Evolutionary conservation across 2,113 vertebrate genomes (phyloP).

Genomic region (Hiodon tergisus): DNA sequence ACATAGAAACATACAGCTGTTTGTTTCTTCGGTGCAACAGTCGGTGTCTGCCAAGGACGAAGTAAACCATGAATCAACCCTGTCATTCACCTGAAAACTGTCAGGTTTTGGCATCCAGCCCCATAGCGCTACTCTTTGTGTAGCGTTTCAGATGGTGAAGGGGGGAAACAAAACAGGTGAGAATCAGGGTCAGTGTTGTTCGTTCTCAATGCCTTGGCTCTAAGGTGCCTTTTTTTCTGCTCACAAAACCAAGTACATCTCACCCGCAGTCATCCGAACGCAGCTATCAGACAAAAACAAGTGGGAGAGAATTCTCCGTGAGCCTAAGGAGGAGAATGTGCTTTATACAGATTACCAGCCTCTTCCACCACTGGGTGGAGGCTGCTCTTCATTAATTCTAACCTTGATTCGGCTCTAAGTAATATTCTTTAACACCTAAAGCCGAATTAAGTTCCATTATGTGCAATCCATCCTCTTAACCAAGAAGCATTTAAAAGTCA

Average conservation of each 20-base stretch:
- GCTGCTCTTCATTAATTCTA: conserved; percentile 56
- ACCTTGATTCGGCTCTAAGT: conserved; percentile 62
- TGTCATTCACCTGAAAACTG: no score
- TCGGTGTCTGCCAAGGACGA: no score
- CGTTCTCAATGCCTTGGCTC: neutral
- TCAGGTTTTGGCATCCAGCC: no score
- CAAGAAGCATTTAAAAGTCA: conserved; percentile 59
- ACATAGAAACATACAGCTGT: no score
- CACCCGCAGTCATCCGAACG: conserved; percentile 26
- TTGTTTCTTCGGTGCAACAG: no score
- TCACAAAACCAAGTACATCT: conserved; percentile 4
- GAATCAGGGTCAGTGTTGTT: neutral
- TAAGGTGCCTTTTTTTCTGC: neutral
- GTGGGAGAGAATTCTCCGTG: conserved; percentile 38
- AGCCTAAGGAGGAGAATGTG: conserved; percentile 23
- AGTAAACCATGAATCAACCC: no score
- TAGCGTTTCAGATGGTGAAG: no score
- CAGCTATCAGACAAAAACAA: conserved; percentile 27
- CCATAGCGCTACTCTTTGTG: no score
- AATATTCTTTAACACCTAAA: conserved; percentile 60
- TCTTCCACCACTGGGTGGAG: conserved; percentile 34
- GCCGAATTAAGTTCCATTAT: conserved; percentile 64
- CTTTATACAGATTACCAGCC: conserved; percentile 45
- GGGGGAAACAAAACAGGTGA: neutral
- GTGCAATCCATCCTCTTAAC: conserved; percentile 57